phyloP scores from a whole-genome alignment of 2,113 vertebrate genomes.

The Ovis canadensis region DNA sequence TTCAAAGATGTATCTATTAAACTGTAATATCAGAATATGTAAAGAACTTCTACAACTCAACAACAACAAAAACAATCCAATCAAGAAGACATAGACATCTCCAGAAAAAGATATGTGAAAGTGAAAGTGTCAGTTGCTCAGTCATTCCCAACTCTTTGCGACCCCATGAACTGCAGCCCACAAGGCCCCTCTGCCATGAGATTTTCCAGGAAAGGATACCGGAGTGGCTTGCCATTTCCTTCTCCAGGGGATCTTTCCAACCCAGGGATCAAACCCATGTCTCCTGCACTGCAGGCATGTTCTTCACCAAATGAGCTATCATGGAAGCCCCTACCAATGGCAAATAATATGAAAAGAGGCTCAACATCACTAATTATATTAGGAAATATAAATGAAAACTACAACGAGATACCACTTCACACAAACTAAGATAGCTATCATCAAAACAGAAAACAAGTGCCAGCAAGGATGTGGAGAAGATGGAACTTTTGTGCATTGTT shows the following conservation, averaged over 20 bases:
- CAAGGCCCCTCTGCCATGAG: neutral
- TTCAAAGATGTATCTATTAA: neutral
- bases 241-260: neutral
- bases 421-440: neutral
- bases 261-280: neutral
- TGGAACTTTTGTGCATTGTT: neutral
- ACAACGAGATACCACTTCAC: neutral
- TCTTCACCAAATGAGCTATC: neutral
- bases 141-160: neutral
- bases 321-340: neutral
- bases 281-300: neutral
- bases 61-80: neutral
- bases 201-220: neutral
- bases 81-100: neutral
- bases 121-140: neutral
- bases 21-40: neutral
- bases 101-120: neutral
- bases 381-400: neutral
- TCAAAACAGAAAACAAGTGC: neutral
- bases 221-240: neutral
- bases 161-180: neutral
- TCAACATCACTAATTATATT: neutral
- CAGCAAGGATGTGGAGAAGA: neutral
- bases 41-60: neutral
- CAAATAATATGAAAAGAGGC: neutral